Base-by-base conservation (phyloP, 1,140 invertebrate genomes). In the Drosophila aff. region DNA sequence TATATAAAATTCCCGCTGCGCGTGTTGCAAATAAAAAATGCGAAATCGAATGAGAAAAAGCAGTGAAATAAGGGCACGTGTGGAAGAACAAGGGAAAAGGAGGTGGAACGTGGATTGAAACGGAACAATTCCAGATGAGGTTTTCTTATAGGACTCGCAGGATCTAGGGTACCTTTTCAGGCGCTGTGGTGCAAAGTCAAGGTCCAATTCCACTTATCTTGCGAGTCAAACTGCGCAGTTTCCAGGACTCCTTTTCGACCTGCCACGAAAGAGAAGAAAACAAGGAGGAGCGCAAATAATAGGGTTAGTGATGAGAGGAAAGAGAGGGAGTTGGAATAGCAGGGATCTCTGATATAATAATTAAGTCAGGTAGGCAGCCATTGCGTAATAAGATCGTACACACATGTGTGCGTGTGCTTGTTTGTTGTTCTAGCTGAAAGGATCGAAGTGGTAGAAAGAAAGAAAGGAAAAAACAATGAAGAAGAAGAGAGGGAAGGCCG, bases 281-380 rank as follows among this genome's bases (percentile, higher is more conserved):
- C 13, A 16, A 23, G 55, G 11, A 43, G 44, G 15, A 33, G 10
- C 21, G 5, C 36, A 28, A 40, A 40, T 11, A 57, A 40, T 57
- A 57, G 53, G 36, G 53, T 57, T 57, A 57, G 52, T 0, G 52
- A 40, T 15, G 62, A 41, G 36, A 11, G 53, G 44, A 21, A 28
- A 33, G 46, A 31, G 36, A 50, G 50, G 36, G 44, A 52, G 49
- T n/a, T 33, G 18, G 21, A 62, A 40, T 55, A 69, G 41, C 31
- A 68, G 64, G 66, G 72, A 46, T 23, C 49, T 50, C 78, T 89
- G 81, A 90, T 87, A 90, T 87, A 87, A 87, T 89, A 89, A 87
- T 84, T 87, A 87, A 87, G 67, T 72, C 84, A 87, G 84, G 84
- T 87, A 90, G 84, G 80, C 69, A 89, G 84, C 77, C 84, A 87